These are phyloP conservation scores for Hypotaenidia okinawae DNA, from an alignment of 2,797 vertebrate genomes.

Conservation along the genomic window DNA sequence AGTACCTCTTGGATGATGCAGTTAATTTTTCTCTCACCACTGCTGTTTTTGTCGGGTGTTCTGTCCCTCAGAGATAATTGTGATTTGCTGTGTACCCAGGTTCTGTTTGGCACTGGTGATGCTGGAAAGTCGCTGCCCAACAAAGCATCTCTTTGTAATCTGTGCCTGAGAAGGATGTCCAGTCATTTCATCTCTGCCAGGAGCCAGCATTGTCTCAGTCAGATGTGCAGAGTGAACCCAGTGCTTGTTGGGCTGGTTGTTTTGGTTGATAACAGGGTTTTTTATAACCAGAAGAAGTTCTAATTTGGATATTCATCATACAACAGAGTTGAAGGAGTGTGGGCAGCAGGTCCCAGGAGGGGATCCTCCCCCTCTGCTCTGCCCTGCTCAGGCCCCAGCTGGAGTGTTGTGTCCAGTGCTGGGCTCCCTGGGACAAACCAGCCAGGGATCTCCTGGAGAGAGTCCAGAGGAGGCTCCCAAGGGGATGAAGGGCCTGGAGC, in stretches of 20 bases:
- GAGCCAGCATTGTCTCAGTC: neutral
- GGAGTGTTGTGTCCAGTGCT: no score
- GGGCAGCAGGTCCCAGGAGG: no score
- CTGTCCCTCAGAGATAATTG: neutral
- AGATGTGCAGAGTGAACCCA: neutral
- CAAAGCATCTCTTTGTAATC: neutral
- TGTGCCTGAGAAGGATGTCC: neutral
- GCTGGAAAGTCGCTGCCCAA: neutral
- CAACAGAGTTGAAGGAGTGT: neutral
- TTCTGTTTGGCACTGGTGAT: neutral
- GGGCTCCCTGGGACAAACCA: no score
- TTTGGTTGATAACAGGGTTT: neutral
- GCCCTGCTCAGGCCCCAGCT: no score
- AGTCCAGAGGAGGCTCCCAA: no score
- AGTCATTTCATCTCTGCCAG: neutral
- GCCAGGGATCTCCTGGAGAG: no score
- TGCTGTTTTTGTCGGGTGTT: neutral
- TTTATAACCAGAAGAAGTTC: neutral
- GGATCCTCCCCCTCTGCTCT: no score
- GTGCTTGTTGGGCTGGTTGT: neutral
- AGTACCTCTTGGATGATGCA: neutral
- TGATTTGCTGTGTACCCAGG: neutral
- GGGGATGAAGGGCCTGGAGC: no score
- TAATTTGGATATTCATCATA: neutral
- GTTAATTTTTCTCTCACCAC: neutral